A percentile compares a stretch with the other conserved stretches of the same genome.
Conservation (phyloP, 2,888 invertebrate genomes). For the Cephus nigrinus region DNA sequence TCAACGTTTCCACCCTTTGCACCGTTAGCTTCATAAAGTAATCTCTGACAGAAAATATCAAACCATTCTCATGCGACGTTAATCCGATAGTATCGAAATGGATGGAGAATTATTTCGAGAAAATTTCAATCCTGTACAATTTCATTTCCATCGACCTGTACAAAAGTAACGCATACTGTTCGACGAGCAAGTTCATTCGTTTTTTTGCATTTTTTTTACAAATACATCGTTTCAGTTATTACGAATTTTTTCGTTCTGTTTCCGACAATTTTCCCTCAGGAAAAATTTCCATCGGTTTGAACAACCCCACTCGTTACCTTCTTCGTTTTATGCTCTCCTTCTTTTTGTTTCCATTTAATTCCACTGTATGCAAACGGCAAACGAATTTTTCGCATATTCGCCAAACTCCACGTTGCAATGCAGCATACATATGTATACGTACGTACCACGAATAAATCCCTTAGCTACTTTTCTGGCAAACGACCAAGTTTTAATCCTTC, state of each 20-base stretch:
- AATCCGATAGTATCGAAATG: slow-evolving; percentile 5
- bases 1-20: slow-evolving; percentile 5
- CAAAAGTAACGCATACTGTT: not conserved
- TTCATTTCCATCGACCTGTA: not conserved
- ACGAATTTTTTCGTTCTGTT: not conserved
- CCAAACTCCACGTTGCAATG: not conserved
- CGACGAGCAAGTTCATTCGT: not conserved
- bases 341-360: not conserved
- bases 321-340: not conserved
- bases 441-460: not conserved
- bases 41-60: slow-evolving; percentile 18
- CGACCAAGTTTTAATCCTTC: slow-evolving; percentile 26
- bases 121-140: slow-evolving; percentile 7
- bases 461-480: not conserved
- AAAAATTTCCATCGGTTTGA: not conserved
- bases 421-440: not conserved
- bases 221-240: not conserved
- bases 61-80: slow-evolving; percentile 15
- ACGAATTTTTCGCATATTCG: not conserved
- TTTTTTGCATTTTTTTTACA: slow-evolving; percentile 1
- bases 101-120: slow-evolving; percentile 1
- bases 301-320: not conserved
- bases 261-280: not conserved
- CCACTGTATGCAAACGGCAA: not conserved
- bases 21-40: slow-evolving; percentile 5